Conservation (phyloP, 2,888 invertebrate species). For the Drosophila peninsularis region DNA sequence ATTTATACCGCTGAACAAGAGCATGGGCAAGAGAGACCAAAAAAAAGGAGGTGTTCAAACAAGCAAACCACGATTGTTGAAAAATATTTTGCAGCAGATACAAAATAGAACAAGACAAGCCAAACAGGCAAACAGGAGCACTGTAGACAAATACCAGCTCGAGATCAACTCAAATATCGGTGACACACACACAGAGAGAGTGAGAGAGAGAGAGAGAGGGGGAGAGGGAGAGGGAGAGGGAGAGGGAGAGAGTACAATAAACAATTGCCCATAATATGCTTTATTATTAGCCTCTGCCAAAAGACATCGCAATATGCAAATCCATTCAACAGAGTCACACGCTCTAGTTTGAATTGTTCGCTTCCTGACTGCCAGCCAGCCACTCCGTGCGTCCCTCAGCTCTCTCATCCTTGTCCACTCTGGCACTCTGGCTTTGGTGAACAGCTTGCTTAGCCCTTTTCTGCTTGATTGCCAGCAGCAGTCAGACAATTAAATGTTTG, state of each 20-base stretch:
- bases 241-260: constrained; percentile 44
- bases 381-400: not conserved
- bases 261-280: constrained; percentile 80
- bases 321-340: constrained; percentile 78
- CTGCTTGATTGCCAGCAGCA: constrained; percentile 73
- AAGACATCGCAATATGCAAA: constrained; percentile 67
- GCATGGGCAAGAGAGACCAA: constrained; percentile 11
- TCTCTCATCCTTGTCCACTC: not conserved
- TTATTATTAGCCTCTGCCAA: constrained; percentile 74
- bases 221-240: constrained; percentile 14
- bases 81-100: constrained; percentile 77
- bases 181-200: constrained; percentile 40
- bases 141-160: constrained; percentile 18
- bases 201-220: constrained; percentile 31
- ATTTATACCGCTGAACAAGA: constrained; percentile 19
- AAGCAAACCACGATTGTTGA: constrained; percentile 81
- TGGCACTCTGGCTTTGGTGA: not conserved
- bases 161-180: constrained; percentile 26
- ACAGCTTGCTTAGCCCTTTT: constrained; percentile 56
- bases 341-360: constrained; percentile 79
- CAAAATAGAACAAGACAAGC: constrained; percentile 66
- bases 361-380: constrained; percentile 48
- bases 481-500: constrained; percentile 77
- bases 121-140: constrained; percentile 42
- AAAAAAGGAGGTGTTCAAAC: constrained; percentile 76